These are phyloP conservation scores for Allygus modestus DNA, from an alignment of 2,888 invertebrate genomes.

Conservation along the genomic window DNA sequence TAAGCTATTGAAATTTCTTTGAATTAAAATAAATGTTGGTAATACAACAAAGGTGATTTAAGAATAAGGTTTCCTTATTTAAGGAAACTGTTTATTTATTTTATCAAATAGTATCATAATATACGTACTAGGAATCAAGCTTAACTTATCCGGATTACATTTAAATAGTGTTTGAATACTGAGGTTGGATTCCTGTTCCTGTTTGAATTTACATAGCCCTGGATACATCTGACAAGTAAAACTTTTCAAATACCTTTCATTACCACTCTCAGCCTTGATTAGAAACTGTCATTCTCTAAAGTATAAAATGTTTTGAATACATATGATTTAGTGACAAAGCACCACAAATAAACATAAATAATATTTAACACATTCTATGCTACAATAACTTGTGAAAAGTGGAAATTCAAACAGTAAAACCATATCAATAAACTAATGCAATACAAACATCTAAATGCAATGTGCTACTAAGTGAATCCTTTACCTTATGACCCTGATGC, in stretches of 20 bases:
- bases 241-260: background rate
- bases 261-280: slow-evolving; percentile 12
- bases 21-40: too few relatives aligned
- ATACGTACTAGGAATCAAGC: too few relatives aligned
- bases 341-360: slow-evolving; percentile 16
- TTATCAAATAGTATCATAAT: too few relatives aligned
- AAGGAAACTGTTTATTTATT: too few relatives aligned
- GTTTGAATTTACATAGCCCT: too few relatives aligned
- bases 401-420: background rate
- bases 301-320: background rate
- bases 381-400: background rate
- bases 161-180: too few relatives aligned
- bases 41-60: too few relatives aligned
- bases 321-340: background rate
- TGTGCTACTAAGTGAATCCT: background rate
- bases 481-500: slow-evolving; percentile 49
- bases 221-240: too few relatives aligned
- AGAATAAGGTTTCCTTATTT: too few relatives aligned
- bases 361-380: background rate
- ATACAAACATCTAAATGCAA: slow-evolving; percentile 19
- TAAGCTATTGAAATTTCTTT: too few relatives aligned
- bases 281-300: background rate
- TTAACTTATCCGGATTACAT: too few relatives aligned
- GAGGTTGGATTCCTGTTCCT: too few relatives aligned
- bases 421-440: slow-evolving; percentile 11